phyloP scores from a whole-genome alignment of 2,113 vertebrate species.

The Eublepharis macularius region DNA sequence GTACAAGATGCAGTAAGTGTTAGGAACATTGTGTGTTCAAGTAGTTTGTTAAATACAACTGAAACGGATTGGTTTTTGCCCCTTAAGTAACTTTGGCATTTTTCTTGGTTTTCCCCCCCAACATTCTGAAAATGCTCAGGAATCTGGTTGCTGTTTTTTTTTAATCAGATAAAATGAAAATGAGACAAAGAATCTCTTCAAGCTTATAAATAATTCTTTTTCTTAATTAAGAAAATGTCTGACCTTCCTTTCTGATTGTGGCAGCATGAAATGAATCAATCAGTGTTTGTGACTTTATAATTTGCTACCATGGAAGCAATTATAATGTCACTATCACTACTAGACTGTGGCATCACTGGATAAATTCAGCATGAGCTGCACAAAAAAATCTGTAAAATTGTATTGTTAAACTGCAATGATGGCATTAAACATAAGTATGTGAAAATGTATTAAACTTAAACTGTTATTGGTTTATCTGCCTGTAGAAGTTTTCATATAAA shows the following conservation, averaged over 20 bases:
- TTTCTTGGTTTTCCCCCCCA: neutral
- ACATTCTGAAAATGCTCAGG: neutral
- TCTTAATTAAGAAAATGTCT: slow-evolving; percentile 14
- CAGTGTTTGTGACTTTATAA: neutral
- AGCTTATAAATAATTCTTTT: slow-evolving; percentile 20
- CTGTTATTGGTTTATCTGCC: neutral
- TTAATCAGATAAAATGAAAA: slow-evolving; percentile 14
- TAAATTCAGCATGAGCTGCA: neutral
- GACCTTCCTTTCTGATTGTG: neutral
- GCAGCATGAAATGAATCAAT: neutral
- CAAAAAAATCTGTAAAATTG: neutral
- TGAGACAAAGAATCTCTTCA: neutral
- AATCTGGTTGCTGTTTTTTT: neutral
- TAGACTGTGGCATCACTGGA: neutral
- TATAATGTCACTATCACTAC: neutral
- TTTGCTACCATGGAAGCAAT: neutral
- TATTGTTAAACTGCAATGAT: neutral
- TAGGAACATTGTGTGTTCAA: neutral
- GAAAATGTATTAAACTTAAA: neutral
- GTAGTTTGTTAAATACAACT: neutral
- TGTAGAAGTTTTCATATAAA: neutral
- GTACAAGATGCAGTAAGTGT: neutral
- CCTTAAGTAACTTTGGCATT: neutral
- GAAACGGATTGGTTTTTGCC: neutral
- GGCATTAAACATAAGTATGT: neutral